Percentiles rank a stretch among this genome's conserved stretches.
These are phyloP conservation scores for Lucilia cuprina DNA, from an alignment of 1,140 invertebrate genomes.

Conservation along the genomic window DNA sequence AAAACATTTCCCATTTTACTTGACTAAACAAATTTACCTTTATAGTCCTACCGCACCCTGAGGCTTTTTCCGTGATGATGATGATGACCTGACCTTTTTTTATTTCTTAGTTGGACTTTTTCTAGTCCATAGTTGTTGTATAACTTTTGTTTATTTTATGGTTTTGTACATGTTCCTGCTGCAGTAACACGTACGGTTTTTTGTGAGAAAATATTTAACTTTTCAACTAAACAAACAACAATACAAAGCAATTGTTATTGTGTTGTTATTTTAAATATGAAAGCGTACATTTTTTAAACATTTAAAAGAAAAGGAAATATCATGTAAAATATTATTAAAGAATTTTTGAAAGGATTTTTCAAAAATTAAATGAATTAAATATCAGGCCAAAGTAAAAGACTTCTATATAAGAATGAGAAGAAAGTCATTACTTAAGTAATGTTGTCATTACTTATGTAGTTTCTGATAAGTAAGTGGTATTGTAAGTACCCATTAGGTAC, in stretches of 20 bases:
- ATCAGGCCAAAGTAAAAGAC: too few species aligned
- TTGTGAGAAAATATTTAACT: background rate
- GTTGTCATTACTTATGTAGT: too few species aligned
- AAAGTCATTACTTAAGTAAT: too few species aligned
- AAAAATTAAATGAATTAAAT: too few species aligned
- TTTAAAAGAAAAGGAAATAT: too few species aligned
- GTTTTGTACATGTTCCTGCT: background rate
- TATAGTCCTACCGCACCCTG: background rate
- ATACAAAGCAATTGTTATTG: background rate
- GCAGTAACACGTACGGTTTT: background rate
- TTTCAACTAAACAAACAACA: background rate
- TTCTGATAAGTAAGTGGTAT: too few species aligned
- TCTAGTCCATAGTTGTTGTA: background rate
- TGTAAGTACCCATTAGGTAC: too few species aligned
- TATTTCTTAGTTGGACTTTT: background rate
- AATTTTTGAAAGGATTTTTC: too few species aligned
- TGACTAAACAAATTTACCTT: background rate
- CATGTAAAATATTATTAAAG: too few species aligned
- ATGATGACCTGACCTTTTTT: background rate
- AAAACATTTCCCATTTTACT: background rate
- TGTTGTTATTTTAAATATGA: too few species aligned
- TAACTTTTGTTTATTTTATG: background rate
- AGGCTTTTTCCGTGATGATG: background rate
- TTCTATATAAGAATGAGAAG: too few species aligned
- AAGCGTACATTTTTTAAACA: too few species aligned